Base-by-base conservation (phyloP, 2,797 vertebrate species). In the Sebastes steindachneri region DNA sequence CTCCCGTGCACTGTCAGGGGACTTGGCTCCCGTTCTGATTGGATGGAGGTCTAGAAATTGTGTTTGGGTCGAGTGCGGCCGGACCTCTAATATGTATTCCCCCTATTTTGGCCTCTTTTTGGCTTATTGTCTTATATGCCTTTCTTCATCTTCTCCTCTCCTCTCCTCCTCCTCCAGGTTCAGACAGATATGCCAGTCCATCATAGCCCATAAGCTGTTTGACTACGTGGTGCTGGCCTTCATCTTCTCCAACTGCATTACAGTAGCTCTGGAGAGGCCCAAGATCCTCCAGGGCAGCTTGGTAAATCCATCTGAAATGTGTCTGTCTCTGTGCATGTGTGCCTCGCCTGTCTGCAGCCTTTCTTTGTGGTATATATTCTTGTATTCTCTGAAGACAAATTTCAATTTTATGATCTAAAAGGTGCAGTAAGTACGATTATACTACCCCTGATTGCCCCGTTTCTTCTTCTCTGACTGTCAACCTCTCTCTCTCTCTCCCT, bases 161-260 rank as follows among this genome's bases (percentile, higher is more conserved):
- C 31, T 25, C 9, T 64, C 12, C 41, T 75, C 48, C n/a, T 69
- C 62, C 15, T 19, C n/a, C 28, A 99, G 98, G 93, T 99, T 99
- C 95, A 96, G 98, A 45, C 93, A 96, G 86, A 96, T 98, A 35
- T 99, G 98, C 85, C 98, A 99, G 95, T 97, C 97, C 63, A 91
- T 99, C 88, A 99, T 99, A 4, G 96, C 98, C 85, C 98, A 99
- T 93, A 99, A 97, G 91, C 96, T 99, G 71, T 99, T 99, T 5
- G 98, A 99, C 93, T 98, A 99, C 0, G 95, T 99, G 3, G 98
- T 99, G 72, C 83, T 99, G 93, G 97, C 96, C 80, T 99, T 99
- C 93, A 99, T 99, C 92, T 99, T 99, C 92, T 96, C 98, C 89
- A 99, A 99, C 94, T 99, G 98, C 91, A 99, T 99, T 93, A 99